A percentile compares a stretch with the other conserved stretches of the same genome.
Conservation (phyloP, 2,797 vertebrate species). For the Apogon talboti region DNA sequence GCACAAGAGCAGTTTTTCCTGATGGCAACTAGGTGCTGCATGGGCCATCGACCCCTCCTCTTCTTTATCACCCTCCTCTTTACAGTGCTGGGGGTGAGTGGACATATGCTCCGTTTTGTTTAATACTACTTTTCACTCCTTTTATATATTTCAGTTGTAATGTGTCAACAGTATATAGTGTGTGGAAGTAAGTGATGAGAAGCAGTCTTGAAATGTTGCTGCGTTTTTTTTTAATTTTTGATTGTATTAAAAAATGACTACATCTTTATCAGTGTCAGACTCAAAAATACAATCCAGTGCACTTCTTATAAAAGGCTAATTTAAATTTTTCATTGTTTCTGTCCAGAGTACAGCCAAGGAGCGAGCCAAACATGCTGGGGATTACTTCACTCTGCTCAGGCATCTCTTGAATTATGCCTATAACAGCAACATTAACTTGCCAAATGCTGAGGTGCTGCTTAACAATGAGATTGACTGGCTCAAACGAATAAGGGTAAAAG, state of each 20-base stretch:
- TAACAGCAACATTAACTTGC: constrained; percentile 99
- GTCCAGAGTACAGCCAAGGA: constrained; percentile 98
- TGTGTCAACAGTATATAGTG: background rate
- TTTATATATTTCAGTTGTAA: background rate
- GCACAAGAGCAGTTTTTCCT: constrained; percentile 99
- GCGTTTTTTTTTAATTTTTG: too few species aligned
- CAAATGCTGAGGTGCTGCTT: constrained; percentile 98
- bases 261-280: background rate
- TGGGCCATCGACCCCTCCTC: constrained; percentile 97
- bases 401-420: constrained; percentile 98
- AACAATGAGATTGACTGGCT: constrained; percentile 99
- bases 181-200: too few species aligned
- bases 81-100: constrained; percentile 96
- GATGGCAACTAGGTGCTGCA: constrained; percentile 98
- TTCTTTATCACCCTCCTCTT: constrained; percentile 99
- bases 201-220: too few species aligned
- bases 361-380: constrained; percentile 95
- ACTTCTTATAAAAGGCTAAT: constrained; percentile 12
- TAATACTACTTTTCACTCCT: too few species aligned
- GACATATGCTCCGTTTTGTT: background rate
- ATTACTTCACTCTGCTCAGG: constrained; percentile 96
- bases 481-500: constrained; percentile 95
- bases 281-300: background rate
- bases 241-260: too few species aligned
- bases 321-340: background rate